Evolutionary conservation across 37 sponge, comb jelly and placozoan species (phyloP).

Genomic region (Mnemiopsis leidyi): DNA sequence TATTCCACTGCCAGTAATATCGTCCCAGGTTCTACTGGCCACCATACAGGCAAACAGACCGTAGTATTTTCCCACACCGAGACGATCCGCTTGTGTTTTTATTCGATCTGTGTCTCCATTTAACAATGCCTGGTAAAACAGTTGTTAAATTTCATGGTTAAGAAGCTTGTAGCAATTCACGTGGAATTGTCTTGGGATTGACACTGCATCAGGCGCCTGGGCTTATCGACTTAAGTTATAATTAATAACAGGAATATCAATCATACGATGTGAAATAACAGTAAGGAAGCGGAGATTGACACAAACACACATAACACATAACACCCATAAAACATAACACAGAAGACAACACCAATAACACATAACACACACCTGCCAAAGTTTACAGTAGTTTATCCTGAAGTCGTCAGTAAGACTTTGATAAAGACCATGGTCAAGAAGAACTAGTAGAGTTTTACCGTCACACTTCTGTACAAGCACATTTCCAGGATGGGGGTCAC

Average conservation of each 20-base stretch:
- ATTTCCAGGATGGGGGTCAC: conserved; percentile 98
- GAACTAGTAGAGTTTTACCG: conserved; percentile 71
- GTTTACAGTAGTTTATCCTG: conserved; percentile 83
- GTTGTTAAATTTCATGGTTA: too few relatives aligned
- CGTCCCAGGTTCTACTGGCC: conserved; percentile 84
- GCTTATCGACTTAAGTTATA: too few relatives aligned
- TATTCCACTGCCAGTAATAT: conserved; percentile 54
- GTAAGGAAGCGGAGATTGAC: background rate
- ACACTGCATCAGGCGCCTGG: too few relatives aligned
- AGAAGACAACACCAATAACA: background rate
- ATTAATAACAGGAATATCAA: too few relatives aligned
- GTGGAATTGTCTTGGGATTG: too few relatives aligned
- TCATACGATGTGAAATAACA: too few relatives aligned
- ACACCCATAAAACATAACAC: too few relatives aligned
- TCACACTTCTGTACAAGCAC: conserved; percentile 72
- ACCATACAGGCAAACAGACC: conserved; percentile 87
- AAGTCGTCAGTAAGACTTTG: conserved; percentile 74
- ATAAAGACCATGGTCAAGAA: conserved; percentile 92
- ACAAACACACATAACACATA: too few relatives aligned
- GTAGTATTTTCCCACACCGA: conserved; percentile 83
- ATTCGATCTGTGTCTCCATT: conserved; percentile 71
- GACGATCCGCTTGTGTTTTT: conserved; percentile 69
- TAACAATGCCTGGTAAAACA: conserved; percentile 73
- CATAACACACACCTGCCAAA: conserved; percentile 72
- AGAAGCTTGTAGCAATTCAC: too few relatives aligned